phyloP scores from a whole-genome alignment of 2,113 vertebrate genomes.

The Pelecanoides urinatrix region DNA sequence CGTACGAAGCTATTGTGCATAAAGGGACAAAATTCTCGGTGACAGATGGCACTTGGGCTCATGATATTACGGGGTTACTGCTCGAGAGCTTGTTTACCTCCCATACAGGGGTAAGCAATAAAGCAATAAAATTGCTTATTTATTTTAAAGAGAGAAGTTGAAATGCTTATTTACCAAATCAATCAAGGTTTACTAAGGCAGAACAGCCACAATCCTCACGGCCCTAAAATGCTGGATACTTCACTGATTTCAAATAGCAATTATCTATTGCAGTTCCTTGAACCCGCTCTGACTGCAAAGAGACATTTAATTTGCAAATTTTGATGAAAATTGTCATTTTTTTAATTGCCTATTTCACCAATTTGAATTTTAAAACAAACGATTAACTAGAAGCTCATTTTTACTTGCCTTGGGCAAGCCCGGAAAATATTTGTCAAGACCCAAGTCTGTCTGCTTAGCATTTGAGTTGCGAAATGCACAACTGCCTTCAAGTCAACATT shows the following conservation, averaged over 20 bases:
- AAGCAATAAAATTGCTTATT: constrained; percentile 73
- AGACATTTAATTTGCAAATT: constrained; percentile 63
- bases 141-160: constrained; percentile 72
- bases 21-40: constrained; percentile 66
- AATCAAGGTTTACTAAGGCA: constrained; percentile 72
- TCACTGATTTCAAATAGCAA: constrained; percentile 64
- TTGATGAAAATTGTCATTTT: constrained; percentile 66
- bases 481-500: constrained; percentile 76
- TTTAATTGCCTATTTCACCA: constrained; percentile 64
- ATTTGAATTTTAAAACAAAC: constrained; percentile 65
- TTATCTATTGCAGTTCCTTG: constrained; percentile 55
- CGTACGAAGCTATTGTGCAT: constrained; percentile 44
- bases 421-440: constrained; percentile 71
- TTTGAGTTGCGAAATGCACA: constrained; percentile 73
- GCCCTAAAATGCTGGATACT: constrained; percentile 56
- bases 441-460: constrained; percentile 56
- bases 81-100: constrained; percentile 57
- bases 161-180: constrained; percentile 74
- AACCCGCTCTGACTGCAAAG: constrained; percentile 32
- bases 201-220: constrained; percentile 51
- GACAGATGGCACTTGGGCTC: constrained; percentile 66
- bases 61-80: constrained; percentile 11
- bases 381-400: constrained; percentile 61
- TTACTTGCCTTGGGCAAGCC: constrained; percentile 67
- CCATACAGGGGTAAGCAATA: constrained; percentile 66